A percentile compares a stretch with the other conserved stretches of the same genome.
phyloP scores from a whole-genome alignment of 2,797 vertebrate genomes.

The Micropoecilia bifurca region DNA sequence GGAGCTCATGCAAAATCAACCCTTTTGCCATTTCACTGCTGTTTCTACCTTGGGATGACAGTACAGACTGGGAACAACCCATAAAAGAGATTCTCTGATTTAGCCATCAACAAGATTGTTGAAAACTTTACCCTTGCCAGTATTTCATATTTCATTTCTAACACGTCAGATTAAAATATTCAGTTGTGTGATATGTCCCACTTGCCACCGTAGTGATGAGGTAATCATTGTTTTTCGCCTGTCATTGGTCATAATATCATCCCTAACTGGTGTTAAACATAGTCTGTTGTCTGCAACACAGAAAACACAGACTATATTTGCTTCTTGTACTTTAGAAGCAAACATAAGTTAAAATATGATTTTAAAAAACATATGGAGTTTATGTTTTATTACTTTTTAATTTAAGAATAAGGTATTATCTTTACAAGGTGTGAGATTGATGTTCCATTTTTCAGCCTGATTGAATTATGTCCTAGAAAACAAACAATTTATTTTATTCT shows the following conservation, averaged over 20 bases:
- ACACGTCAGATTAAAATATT: neutral
- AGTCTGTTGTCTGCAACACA: no score
- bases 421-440: neutral
- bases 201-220: neutral
- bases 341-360: constrained; percentile 17
- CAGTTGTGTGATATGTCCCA: neutral
- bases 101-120: neutral
- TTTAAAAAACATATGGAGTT: constrained; percentile 12
- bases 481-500: neutral
- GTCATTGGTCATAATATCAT: neutral
- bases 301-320: no score
- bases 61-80: neutral
- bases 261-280: neutral
- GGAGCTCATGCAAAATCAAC: neutral
- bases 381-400: constrained; percentile 25
- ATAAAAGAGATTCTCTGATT: neutral
- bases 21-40: neutral
- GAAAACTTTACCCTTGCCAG: neutral
- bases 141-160: neutral
- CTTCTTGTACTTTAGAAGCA: constrained; percentile 2
- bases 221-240: neutral
- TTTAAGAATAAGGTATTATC: constrained; percentile 4
- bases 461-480: neutral
- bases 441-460: neutral
- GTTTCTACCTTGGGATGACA: neutral